These are phyloP conservation scores for Pandemis cinnamomeana DNA, from an alignment of 2,888 invertebrate species.

Conservation along the genomic window DNA sequence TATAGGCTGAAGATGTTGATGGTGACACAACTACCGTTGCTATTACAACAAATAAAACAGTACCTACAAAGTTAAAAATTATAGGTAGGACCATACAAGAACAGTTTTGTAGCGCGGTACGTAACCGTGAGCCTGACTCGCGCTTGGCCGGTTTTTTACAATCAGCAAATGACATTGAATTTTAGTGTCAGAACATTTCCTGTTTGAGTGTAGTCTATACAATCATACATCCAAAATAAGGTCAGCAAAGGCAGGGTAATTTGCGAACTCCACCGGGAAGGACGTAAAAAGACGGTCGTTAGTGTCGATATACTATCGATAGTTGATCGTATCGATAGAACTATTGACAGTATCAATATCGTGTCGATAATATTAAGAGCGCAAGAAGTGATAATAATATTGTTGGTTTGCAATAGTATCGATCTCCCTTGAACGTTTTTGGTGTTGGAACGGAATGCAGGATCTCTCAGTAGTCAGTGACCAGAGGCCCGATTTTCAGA, in stretches of 20 bases:
- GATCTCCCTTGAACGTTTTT: no score
- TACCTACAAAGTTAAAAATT: no score
- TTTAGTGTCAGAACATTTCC: background rate
- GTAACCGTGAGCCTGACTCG: no score
- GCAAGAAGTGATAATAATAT: background rate
- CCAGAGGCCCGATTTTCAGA: no score
- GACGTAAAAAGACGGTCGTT: constrained; percentile 6
- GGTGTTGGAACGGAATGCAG: no score
- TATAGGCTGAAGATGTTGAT: no score
- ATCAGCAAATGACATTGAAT: background rate
- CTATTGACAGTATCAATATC: background rate
- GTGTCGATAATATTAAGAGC: background rate
- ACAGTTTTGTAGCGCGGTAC: no score
- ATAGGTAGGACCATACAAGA: no score
- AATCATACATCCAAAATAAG: background rate
- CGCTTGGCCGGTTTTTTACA: background rate
- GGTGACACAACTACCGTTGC: no score
- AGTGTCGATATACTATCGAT: background rate
- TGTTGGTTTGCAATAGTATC: background rate
- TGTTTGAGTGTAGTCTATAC: background rate
- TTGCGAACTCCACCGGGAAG: background rate
- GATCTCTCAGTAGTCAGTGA: no score
- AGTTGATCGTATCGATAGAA: background rate
- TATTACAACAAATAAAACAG: no score
- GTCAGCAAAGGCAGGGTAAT: constrained; percentile 14